phyloP scores from a whole-genome alignment of 2,113 vertebrate species.

The Brachyistius frenatus region DNA sequence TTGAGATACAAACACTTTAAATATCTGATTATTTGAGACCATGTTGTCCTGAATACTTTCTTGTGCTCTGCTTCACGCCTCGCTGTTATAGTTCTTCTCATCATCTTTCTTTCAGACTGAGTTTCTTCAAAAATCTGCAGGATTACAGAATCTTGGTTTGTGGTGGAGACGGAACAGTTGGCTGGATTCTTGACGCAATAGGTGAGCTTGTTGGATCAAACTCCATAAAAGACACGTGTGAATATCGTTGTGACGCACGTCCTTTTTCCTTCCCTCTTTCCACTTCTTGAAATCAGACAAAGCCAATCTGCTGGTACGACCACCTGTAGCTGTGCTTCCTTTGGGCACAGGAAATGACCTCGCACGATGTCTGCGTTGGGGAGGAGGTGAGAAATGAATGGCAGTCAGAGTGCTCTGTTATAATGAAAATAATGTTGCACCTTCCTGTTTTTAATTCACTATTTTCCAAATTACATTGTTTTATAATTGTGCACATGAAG shows the following conservation, averaged over 20 bases:
- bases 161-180: conserved; percentile 94
- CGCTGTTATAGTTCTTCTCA: not conserved
- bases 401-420: not conserved
- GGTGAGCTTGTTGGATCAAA: conserved; percentile 77
- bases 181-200: conserved; percentile 94
- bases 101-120: conserved; percentile 82
- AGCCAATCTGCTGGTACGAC: conserved; percentile 84
- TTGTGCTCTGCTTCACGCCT: not conserved
- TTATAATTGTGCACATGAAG: not conserved
- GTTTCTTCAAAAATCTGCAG: conserved; percentile 89
- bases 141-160: conserved; percentile 91
- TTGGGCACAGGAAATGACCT: conserved; percentile 95
- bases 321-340: conserved; percentile 92
- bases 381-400: conserved; percentile 87
- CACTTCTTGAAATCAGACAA: conserved; percentile 84
- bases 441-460: too few relatives aligned
- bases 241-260: not conserved
- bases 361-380: conserved; percentile 93
- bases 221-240: not conserved
- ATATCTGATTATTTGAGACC: not conserved
- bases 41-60: not conserved
- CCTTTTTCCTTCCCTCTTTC: not conserved
- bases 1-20: too few relatives aligned
- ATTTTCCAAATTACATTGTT: not conserved
- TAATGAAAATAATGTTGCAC: not conserved